Conservation (phyloP, 2,113 vertebrate genomes). For the Plecotus auritus region DNA sequence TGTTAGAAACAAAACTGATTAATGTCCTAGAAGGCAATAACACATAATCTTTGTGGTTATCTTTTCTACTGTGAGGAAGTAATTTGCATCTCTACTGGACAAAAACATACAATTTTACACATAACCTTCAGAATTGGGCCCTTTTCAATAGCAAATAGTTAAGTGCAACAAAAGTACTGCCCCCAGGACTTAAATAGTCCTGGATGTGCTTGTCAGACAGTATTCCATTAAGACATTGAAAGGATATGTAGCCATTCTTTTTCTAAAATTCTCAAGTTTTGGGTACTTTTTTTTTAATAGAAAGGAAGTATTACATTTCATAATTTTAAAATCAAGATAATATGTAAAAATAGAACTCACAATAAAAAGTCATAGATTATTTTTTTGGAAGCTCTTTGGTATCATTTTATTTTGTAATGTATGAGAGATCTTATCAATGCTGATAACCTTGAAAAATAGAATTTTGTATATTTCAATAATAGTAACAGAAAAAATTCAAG, state of each 20-base stretch:
- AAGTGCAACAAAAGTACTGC: background rate
- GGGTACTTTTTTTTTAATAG: background rate
- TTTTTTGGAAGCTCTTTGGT: background rate
- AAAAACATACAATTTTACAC: background rate
- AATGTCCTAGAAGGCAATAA: background rate
- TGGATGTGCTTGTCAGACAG: background rate
- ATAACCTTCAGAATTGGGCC: background rate
- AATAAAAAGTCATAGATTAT: background rate
- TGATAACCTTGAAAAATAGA: conserved; percentile 4
- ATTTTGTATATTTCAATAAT: background rate
- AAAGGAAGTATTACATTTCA: background rate
- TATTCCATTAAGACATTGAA: background rate
- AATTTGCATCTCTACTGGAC: background rate
- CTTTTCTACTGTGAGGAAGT: background rate
- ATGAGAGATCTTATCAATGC: background rate
- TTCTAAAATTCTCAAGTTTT: background rate
- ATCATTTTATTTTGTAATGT: conserved; percentile 7
- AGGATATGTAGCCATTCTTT: background rate
- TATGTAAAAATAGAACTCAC: background rate
- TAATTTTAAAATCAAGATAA: background rate
- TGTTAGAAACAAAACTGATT: background rate
- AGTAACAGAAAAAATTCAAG: background rate
- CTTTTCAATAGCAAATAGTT: background rate
- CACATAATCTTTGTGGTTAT: background rate
- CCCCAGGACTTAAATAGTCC: background rate